phyloP scores from a whole-genome alignment of 1,140 invertebrate species.

The Bactericera cockerelli region DNA sequence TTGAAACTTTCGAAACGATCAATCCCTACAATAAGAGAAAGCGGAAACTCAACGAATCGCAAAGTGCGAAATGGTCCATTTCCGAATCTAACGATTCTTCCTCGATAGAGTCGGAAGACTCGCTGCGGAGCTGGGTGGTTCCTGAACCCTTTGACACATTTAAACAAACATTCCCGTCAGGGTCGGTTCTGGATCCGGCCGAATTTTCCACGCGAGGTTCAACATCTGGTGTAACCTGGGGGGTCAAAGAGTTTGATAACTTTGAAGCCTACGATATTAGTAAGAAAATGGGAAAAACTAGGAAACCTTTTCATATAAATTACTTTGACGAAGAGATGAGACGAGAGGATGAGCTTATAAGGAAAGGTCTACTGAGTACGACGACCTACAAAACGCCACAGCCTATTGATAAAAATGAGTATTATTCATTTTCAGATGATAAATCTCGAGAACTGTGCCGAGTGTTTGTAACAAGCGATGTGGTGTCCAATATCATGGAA shows the following conservation, averaged over 20 bases:
- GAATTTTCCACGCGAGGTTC: not conserved
- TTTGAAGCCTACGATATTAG: not conserved
- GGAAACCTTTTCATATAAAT: not conserved
- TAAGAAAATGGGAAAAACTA: not conserved
- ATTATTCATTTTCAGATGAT: not conserved
- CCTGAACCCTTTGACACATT: no score
- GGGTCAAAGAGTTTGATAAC: no score
- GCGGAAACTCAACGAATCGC: no score
- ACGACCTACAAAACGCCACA: not conserved
- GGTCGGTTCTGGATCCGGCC: not conserved
- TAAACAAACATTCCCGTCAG: not conserved
- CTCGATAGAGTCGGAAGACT: no score
- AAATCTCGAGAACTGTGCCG: not conserved
- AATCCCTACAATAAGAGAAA: no score
- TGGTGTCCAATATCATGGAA: not conserved
- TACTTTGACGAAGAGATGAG: slow-evolving; percentile 1
- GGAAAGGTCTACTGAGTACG: not conserved
- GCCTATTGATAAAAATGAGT: not conserved
- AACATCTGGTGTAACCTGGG: no score
- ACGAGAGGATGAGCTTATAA: not conserved
- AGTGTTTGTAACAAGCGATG: not conserved
- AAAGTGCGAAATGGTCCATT: no score
- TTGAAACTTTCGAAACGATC: no score
- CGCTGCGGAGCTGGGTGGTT: no score
- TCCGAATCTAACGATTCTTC: no score